Evolutionary conservation across 2,888 invertebrate genomes (phyloP), one percentile per base, ranked within the genome.

Genomic region (Scaptodrosophila latifasciaeformis): DNA sequence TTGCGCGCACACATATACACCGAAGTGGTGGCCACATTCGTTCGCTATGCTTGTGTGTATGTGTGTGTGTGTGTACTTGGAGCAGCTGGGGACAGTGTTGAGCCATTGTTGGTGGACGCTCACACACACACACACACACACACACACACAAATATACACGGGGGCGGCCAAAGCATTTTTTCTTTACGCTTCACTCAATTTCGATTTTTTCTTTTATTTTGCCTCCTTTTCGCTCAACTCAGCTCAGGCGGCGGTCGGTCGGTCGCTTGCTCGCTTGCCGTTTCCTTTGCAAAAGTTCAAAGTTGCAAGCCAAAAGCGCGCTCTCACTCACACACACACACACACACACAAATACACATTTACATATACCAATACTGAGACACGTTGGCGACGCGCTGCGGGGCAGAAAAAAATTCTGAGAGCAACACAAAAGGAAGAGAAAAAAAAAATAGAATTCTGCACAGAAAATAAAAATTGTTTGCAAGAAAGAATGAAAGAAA

Each of bases 381-480:
- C 68, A 62, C 61, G 64, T 70, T 75, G 75, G 67, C 69, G 75
- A 75, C 75, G 69, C 60, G 74, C 74, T 59, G 70, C 55, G 75
- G 63, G 59, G 54, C 54, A 45, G 39, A 56, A 67, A 61, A 66
- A 65, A 34, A 13, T 34, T 69, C 70, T 59, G 76, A 72, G 74
- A 76, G 61, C 52, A 59, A 56, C 45, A 31, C 30, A 51, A 39
- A 54, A 54, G 4, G 34, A 39, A 50, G 52, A 45, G 59, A 60
- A 58, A 49, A 30, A 37, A 58, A 61, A 54, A 63, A 65, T 64
- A 62, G 62, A 78, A 76, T 70, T 78, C 76, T 75, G 82, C 81
- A 81, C 82, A 81, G 81, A 81, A 81, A 77, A 80, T 81, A 81
- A 82, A 81, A 81, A 81, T 81, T 74, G 68, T 75, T 79, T 76